These are phyloP conservation scores for Pseudanteris insignis DNA, from an alignment of 2,888 invertebrate genomes.

Conservation along the genomic window DNA sequence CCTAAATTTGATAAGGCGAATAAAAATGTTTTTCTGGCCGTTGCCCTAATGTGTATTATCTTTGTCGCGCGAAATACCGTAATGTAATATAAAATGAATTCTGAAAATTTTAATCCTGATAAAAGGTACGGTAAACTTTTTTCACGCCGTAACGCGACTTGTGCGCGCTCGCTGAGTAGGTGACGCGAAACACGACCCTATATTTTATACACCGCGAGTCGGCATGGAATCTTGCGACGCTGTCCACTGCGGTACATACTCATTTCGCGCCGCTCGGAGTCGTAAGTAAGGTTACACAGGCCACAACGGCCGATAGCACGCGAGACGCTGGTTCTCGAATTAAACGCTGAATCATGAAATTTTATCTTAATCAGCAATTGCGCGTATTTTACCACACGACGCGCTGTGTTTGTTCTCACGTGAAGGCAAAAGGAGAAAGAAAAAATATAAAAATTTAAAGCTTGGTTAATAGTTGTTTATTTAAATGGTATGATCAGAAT, in stretches of 20 bases:
- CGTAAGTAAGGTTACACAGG: slow-evolving; percentile 21
- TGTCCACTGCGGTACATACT: slow-evolving; percentile 25
- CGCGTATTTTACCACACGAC: slow-evolving; percentile 15
- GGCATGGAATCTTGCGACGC: slow-evolving; percentile 33
- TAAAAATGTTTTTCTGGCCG: too few species aligned
- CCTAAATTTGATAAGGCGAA: too few species aligned
- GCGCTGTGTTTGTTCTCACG: too few species aligned
- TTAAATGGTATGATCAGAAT: too few species aligned
- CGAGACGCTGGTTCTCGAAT: slow-evolving; percentile 23
- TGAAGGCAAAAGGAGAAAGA: too few species aligned
- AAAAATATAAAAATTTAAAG: too few species aligned
- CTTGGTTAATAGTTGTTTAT: too few species aligned
- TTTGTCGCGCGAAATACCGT: slow-evolving; percentile 13
- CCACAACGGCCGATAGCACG: slow-evolving; percentile 14
- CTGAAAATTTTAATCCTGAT: slow-evolving; percentile 35
- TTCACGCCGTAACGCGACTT: slow-evolving; percentile 24
- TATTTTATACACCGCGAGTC: slow-evolving; percentile 35
- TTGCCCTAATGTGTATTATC: slow-evolving; percentile 5
- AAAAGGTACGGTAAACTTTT: slow-evolving; percentile 34
- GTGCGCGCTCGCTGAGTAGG: slow-evolving; percentile 25
- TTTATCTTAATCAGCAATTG: slow-evolving; percentile 22
- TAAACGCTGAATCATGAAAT: slow-evolving; percentile 33
- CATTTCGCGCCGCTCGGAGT: too few species aligned
- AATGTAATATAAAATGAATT: slow-evolving; percentile 30
- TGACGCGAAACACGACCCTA: slow-evolving; percentile 39